Evolutionary conservation across 2,888 invertebrate genomes (phyloP).

Genomic region (Acanthopleura granulata): DNA sequence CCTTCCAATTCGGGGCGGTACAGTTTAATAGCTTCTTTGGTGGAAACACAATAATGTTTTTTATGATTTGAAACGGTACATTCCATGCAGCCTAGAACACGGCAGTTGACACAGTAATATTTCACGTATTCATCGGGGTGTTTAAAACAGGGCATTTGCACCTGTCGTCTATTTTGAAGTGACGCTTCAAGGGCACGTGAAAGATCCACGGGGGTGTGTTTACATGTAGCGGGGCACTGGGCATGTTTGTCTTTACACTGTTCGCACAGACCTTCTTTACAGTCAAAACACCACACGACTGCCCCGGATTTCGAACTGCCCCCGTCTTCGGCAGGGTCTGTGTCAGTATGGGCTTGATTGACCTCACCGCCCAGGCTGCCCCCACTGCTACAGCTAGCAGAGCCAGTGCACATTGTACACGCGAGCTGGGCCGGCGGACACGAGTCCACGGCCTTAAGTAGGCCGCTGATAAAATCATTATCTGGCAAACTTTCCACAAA

Average conservation of each 20-base stretch:
- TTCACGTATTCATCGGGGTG: slow-evolving; percentile 15
- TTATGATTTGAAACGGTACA: slow-evolving; percentile 18
- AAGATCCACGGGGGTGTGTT: neutral
- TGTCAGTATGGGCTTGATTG: neutral
- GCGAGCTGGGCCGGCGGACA: neutral
- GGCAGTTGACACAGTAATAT: slow-evolving; percentile 17
- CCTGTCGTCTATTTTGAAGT: neutral
- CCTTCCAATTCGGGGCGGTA: slow-evolving; percentile 15
- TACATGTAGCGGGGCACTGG: neutral
- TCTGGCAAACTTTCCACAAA: slow-evolving; percentile 16
- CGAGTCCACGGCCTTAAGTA: neutral
- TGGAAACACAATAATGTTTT: slow-evolving; percentile 21
- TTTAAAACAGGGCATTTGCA: neutral
- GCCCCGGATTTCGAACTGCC: neutral
- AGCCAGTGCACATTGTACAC: slow-evolving; percentile 7
- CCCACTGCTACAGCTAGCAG: neutral
- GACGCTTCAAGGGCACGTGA: neutral
- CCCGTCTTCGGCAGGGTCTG: neutral
- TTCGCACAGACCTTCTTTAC: slow-evolving; percentile 16
- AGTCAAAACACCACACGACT: slow-evolving; percentile 9
- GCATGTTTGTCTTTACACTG: slow-evolving; percentile 13
- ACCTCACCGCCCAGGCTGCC: neutral
- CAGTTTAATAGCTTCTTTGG: slow-evolving; percentile 17
- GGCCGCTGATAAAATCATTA: slow-evolving; percentile 11
- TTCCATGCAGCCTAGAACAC: slow-evolving; percentile 16